A percentile compares a stretch with the other conserved stretches of the same genome.
Evolutionary conservation across 2,888 invertebrate genomes (phyloP).

Genomic region (Epinotia demarniana): DNA sequence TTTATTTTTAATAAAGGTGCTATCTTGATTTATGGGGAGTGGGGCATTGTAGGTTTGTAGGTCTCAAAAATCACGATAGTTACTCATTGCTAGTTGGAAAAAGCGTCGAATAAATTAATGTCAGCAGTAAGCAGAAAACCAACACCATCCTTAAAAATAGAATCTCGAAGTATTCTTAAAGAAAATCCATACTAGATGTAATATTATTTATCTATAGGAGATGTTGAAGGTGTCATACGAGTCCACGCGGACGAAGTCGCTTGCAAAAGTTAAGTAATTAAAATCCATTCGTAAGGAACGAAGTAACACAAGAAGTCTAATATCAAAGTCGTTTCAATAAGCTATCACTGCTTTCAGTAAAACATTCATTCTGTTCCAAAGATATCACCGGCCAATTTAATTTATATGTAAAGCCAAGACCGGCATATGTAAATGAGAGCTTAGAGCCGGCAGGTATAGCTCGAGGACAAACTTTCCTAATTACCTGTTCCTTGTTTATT

Average conservation of each 20-base stretch:
- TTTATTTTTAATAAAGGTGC: constrained; percentile 52
- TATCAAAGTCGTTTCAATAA: neutral
- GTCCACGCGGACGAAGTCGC: too few species aligned
- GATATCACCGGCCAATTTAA: constrained; percentile 3
- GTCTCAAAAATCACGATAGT: neutral
- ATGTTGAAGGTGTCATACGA: too few species aligned
- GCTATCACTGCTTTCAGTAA: neutral
- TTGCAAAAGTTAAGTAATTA: too few species aligned
- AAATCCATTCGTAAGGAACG: too few species aligned
- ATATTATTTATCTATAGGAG: too few species aligned
- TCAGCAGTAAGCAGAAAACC: neutral
- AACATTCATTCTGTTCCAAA: constrained; percentile 1
- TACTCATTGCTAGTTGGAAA: neutral
- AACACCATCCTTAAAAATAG: too few species aligned
- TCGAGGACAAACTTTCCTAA: constrained; percentile 23
- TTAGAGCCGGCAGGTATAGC: constrained; percentile 17
- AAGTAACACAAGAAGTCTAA: too few species aligned
- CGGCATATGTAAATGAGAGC: constrained; percentile 28
- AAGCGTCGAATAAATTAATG: neutral
- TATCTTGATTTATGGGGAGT: constrained; percentile 50
- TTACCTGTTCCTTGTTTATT: constrained; percentile 24
- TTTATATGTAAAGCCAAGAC: constrained; percentile 23
- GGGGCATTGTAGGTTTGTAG: constrained; percentile 41
- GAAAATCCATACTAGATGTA: too few species aligned
- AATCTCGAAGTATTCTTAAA: too few species aligned